Evolutionary conservation across 2,888 invertebrate species (phyloP), one percentile per base, ranked within the genome.

Genomic region (Tanypteryx hageni): DNA sequence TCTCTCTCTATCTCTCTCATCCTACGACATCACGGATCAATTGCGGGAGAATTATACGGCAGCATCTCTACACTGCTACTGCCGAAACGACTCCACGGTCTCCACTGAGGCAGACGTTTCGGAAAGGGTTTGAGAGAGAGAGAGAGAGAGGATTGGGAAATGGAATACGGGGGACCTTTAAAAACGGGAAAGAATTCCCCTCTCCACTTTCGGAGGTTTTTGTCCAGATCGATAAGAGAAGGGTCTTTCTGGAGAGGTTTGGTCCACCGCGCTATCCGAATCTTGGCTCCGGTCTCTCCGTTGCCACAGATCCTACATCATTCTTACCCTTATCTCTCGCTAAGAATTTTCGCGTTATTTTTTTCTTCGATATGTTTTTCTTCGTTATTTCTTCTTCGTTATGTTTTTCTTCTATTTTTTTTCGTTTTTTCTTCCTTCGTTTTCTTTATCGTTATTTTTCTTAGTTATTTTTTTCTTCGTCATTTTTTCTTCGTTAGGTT

Each of bases 261-360:
- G 86, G 86, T 86, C 86, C 86, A 86, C 59, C 86, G n/a, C 86
- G 59, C 61, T 59, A 86, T 61, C 86, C 86, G 86, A 76, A 86
- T 86, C 86, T 86, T 86, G 86, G 86, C 86, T 86, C 86, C 27
- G 27, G 61, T 31, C 59, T 31, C 82, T 13, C 82, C 18, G 18
- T 82, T 82, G 27, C 61, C 59, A 16, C 61, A 86, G 61, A 86
- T 61, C 86, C 61, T 86, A 86, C 86, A 86, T 86, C 86, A 86
- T 86, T 86, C 86, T 86, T 86, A 16, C 31, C 86, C 86, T 86
- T 86, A 86, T 86, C 86, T 86, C 31, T 9, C 86, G 18, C 76
- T 44, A 44, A 44, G 44, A 44, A 44, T 44, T 44, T 44, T 44
- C 5, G 5, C 44, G 44, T 44, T 27, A 59, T 86, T 86, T 84